Percentiles rank a stretch among this genome's conserved stretches.
Evolutionary conservation across 1,140 invertebrate species (phyloP).

Genomic region (Drosophila insularis): DNA sequence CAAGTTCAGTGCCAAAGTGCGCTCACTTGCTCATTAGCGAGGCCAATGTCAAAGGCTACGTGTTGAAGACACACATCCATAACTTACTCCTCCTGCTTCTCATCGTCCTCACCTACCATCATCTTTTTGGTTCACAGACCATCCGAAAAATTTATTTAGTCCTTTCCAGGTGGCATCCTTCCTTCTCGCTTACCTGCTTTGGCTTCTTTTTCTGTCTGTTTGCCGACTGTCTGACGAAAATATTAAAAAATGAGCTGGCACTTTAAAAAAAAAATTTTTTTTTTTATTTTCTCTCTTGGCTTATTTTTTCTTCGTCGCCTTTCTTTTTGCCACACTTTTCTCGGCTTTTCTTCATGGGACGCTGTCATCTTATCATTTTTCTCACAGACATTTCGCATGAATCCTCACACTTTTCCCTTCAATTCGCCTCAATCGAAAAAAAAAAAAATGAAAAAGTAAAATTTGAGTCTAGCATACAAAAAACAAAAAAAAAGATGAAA

Average conservation of each 20-base stretch:
- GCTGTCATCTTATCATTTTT: slow-evolving; percentile 78
- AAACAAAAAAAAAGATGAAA: slow-evolving; percentile 13
- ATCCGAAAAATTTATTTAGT: slow-evolving; percentile 52
- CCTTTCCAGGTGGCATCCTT: slow-evolving; percentile 56
- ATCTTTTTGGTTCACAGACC: not conserved
- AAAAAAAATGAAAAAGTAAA: not conserved
- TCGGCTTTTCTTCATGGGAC: slow-evolving; percentile 49
- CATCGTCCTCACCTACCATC: slow-evolving; percentile 22
- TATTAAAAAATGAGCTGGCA: slow-evolving; percentile 74
- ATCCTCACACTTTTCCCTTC: not conserved
- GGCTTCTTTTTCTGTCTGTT: slow-evolving; percentile 45
- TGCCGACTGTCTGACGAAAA: slow-evolving; percentile 72
- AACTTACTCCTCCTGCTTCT: not conserved
- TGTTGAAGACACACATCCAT: slow-evolving; percentile 46
- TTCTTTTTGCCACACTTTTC: slow-evolving; percentile 52
- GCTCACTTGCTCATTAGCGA: slow-evolving; percentile 65
- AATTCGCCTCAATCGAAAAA: not conserved
- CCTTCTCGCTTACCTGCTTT: slow-evolving; percentile 16
- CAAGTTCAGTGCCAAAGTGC: slow-evolving; percentile 72
- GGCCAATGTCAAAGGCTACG: slow-evolving; percentile 77
- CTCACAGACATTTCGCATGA: slow-evolving; percentile 54
- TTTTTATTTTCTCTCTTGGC: slow-evolving; percentile 43
- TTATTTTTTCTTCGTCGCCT: slow-evolving; percentile 12
- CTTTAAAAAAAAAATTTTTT: too few species aligned
- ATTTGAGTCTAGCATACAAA: not conserved